Conservation (phyloP, 2,797 vertebrate genomes). For the Denticeps clupeoides region DNA sequence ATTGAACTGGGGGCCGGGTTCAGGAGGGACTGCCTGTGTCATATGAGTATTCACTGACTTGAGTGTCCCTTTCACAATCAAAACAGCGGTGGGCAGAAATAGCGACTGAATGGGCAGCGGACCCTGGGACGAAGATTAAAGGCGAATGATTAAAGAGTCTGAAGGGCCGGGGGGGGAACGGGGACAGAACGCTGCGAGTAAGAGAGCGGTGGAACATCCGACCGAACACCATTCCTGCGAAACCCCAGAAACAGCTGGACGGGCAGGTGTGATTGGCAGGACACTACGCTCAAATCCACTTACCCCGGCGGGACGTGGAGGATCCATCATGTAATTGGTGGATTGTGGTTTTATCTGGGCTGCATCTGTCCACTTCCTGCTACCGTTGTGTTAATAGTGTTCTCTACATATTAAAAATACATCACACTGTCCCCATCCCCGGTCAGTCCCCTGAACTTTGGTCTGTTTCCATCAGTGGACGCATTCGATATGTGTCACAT, state of each 20-base stretch:
- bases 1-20: neutral
- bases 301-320: neutral
- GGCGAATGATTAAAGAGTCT: slow-evolving; percentile 21
- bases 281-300: slow-evolving; percentile 14
- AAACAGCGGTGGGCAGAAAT: slow-evolving; percentile 28
- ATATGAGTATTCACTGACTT: slow-evolving; percentile 27
- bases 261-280: slow-evolving; percentile 12
- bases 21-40: neutral
- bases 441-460: no score
- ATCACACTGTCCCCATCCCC: no score
- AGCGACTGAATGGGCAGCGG: slow-evolving; percentile 26
- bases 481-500: no score
- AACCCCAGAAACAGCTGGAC: slow-evolving; percentile 8
- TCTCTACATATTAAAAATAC: no score
- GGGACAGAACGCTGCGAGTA: neutral
- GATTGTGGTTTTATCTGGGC: neutral
- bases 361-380: neutral
- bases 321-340: neutral
- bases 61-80: slow-evolving; percentile 24
- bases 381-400: no score
- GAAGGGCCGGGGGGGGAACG: neutral
- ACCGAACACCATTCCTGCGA: neutral
- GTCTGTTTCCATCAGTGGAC: no score
- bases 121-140: slow-evolving; percentile 30
- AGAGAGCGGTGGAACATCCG: no score